Conservation (phyloP, 2,113 vertebrate species). For the Orthonyx spaldingii region DNA sequence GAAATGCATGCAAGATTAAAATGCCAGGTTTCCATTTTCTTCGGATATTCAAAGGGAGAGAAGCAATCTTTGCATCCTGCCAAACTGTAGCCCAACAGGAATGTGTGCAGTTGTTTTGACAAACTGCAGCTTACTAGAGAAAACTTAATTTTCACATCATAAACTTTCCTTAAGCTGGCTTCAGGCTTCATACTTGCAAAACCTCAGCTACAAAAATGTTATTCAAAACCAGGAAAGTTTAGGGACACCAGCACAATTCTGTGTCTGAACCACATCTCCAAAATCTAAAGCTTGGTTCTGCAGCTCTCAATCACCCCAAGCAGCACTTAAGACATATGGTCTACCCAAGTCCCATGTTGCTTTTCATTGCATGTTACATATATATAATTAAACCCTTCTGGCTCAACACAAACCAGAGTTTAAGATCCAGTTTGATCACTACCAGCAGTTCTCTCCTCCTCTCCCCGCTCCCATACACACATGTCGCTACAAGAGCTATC, state of each 20-base stretch:
- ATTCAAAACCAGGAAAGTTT: conserved; percentile 27
- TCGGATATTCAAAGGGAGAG: conserved; percentile 32
- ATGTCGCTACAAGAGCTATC: not conserved
- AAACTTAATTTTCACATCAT: conserved; percentile 68
- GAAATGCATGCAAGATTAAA: conserved; percentile 18
- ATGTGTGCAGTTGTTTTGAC: conserved; percentile 51
- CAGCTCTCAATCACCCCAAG: not conserved
- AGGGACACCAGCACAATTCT: conserved; percentile 11
- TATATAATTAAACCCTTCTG: not conserved
- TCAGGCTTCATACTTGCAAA: conserved; percentile 46
- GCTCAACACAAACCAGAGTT: not conserved
- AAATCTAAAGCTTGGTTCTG: not conserved
- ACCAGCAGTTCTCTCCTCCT: not conserved
- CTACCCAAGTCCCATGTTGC: not conserved
- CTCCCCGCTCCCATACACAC: not conserved
- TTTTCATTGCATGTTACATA: not conserved
- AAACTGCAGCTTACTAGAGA: conserved; percentile 64
- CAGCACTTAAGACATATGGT: not conserved
- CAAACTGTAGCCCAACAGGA: conserved; percentile 52
- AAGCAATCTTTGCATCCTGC: conserved; percentile 38
- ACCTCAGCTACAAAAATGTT: conserved; percentile 42
- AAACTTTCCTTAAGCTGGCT: conserved; percentile 54
- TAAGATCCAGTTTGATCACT: not conserved
- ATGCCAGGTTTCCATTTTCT: conserved; percentile 57
- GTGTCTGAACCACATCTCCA: conserved; percentile 2